These are phyloP conservation scores for Chrysocyon brachyurus DNA, from an alignment of 2,797 vertebrate species.

Conservation along the genomic window DNA sequence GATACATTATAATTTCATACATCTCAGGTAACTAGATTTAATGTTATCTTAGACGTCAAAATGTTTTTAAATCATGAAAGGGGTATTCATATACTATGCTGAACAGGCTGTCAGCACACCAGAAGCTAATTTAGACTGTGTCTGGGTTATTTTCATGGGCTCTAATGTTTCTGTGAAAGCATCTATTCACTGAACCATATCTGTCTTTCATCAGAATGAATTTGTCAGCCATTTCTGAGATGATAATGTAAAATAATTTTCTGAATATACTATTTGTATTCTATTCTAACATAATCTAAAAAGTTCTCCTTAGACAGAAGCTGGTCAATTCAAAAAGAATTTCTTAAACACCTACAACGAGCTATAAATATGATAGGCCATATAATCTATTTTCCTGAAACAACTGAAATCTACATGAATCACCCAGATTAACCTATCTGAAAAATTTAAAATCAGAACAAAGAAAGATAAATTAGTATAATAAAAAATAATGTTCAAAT, in stretches of 20 bases:
- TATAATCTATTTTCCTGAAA: slow-evolving; percentile 25
- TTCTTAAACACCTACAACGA: background rate
- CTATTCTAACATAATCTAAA: slow-evolving; percentile 36
- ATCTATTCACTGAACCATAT: slow-evolving; percentile 61
- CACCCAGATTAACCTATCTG: background rate
- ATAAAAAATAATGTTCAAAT: background rate
- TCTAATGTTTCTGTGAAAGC: slow-evolving; percentile 55
- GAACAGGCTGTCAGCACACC: slow-evolving; percentile 56
- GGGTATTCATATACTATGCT: slow-evolving; percentile 53
- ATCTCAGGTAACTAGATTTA: slow-evolving; percentile 60
- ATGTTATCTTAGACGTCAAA: slow-evolving; percentile 69
- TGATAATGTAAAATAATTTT: slow-evolving; percentile 71
- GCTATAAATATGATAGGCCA: background rate
- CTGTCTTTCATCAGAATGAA: slow-evolving; percentile 68
- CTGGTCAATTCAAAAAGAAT: slow-evolving; percentile 15
- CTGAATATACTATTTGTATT: background rate
- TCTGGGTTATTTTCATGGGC: slow-evolving; percentile 58
- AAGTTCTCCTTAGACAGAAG: background rate
- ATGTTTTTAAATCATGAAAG: slow-evolving; percentile 79
- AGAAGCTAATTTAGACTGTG: slow-evolving; percentile 43
- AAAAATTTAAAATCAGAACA: slow-evolving; percentile 9
- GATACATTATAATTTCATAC: slow-evolving; percentile 68
- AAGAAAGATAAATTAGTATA: background rate
- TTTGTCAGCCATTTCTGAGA: slow-evolving; percentile 58
- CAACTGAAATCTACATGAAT: background rate